Conservation (phyloP, 2,888 invertebrate genomes). For the Volucella inflata region DNA sequence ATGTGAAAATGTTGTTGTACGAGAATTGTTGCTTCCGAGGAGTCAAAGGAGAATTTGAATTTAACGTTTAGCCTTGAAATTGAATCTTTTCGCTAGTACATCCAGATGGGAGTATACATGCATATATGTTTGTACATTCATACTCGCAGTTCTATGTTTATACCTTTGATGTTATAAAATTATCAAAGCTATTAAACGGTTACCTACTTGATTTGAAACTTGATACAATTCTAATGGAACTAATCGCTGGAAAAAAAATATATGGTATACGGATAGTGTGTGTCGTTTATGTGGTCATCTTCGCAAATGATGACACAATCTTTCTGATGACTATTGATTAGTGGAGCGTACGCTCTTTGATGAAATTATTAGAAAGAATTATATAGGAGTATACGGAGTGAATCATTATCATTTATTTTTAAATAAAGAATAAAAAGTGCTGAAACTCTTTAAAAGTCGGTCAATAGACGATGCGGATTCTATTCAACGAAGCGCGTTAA, state of each 20-base stretch:
- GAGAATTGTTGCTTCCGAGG: not conserved
- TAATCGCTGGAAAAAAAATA: conserved; percentile 31
- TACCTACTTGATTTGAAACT: conserved; percentile 62
- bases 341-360: conserved; percentile 7
- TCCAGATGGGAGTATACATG: conserved; percentile 9
- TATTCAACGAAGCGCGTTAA: conserved; percentile 31
- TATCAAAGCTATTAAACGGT: conserved; percentile 63
- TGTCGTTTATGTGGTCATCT: conserved; percentile 50
- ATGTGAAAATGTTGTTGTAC: not conserved
- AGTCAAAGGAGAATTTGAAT: conserved; percentile 37
- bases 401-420: no score
- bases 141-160: no score
- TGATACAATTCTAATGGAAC: conserved; percentile 44
- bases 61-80: conserved; percentile 29
- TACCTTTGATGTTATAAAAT: no score
- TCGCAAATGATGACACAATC: conserved; percentile 63
- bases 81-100: conserved; percentile 10
- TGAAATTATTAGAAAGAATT: conserved; percentile 4
- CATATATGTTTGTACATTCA: no score
- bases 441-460: not conserved
- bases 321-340: conserved; percentile 62
- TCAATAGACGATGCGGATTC: not conserved
- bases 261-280: not conserved
- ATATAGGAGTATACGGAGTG: no score
- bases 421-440: no score